Evolutionary conservation across 2,797 vertebrate genomes (phyloP).

Genomic region (Cheracebus regulus): DNA sequence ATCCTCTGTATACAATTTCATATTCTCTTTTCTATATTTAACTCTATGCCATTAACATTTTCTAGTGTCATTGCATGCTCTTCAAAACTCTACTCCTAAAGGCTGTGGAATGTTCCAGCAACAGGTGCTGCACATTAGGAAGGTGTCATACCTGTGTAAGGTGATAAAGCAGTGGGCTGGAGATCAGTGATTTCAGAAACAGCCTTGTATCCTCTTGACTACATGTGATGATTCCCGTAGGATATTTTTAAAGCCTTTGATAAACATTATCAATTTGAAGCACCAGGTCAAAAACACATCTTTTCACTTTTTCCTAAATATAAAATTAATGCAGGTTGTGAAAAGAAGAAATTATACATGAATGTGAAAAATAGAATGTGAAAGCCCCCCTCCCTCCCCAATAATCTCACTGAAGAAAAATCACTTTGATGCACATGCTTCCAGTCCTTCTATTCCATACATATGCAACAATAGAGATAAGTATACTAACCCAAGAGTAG

Average conservation of each 20-base stretch:
- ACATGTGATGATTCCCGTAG: neutral
- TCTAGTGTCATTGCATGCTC: neutral
- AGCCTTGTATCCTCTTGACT: neutral
- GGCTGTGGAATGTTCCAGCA: neutral
- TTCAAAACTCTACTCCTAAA: neutral
- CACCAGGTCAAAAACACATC: neutral
- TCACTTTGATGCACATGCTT: neutral
- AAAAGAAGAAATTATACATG: neutral
- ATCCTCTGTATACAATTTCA: neutral
- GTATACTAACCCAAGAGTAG: rapidly evolving
- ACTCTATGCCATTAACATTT: neutral
- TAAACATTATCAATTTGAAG: neutral
- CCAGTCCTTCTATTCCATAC: too few species aligned
- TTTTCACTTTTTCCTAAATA: neutral
- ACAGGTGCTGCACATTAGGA: neutral
- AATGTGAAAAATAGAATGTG: neutral
- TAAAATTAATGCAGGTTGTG: neutral
- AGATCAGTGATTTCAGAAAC: neutral
- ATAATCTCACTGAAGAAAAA: neutral
- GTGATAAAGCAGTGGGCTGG: neutral
- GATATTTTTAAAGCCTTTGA: neutral
- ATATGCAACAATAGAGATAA: neutral
- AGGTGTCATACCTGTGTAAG: neutral
- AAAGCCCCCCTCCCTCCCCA: rapidly evolving
- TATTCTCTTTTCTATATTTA: neutral